A percentile compares a stretch with the other conserved stretches of the same genome.
These are phyloP conservation scores for Aphis gossypii DNA, from an alignment of 1,140 invertebrate species.

Conservation along the genomic window DNA sequence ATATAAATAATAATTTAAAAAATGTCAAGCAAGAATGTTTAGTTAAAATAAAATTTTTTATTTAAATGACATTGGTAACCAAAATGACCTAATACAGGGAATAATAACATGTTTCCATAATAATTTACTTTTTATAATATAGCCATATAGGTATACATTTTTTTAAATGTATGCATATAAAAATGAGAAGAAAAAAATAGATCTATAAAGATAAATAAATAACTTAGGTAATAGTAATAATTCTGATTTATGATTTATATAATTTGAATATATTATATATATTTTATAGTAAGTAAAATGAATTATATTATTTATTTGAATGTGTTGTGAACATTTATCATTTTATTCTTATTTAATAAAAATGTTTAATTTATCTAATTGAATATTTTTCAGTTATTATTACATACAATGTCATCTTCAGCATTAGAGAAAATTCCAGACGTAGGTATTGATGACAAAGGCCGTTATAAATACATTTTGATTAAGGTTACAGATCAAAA, in stretches of 20 bases:
- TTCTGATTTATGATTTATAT: no score
- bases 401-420: conserved; percentile 32
- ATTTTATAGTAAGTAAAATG: no score
- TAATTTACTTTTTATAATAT: background rate
- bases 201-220: background rate
- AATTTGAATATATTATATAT: no score
- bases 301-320: background rate
- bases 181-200: background rate
- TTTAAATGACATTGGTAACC: background rate
- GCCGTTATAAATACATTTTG: conserved; percentile 88
- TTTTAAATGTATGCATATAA: background rate
- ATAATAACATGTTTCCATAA: background rate
- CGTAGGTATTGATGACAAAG: conserved; percentile 81
- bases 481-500: conserved; percentile 72
- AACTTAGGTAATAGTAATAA: background rate
- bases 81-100: background rate
- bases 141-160: background rate
- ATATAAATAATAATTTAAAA: background rate
- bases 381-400: conserved; percentile 3
- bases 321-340: background rate
- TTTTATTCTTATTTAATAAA: background rate
- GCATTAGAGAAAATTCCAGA: conserved; percentile 69
- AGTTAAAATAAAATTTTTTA: background rate
- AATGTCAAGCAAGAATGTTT: background rate
- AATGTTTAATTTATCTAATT: background rate